These are phyloP conservation scores for Lycaena phlaeas DNA, from an alignment of 2,888 invertebrate species.

Conservation along the genomic window DNA sequence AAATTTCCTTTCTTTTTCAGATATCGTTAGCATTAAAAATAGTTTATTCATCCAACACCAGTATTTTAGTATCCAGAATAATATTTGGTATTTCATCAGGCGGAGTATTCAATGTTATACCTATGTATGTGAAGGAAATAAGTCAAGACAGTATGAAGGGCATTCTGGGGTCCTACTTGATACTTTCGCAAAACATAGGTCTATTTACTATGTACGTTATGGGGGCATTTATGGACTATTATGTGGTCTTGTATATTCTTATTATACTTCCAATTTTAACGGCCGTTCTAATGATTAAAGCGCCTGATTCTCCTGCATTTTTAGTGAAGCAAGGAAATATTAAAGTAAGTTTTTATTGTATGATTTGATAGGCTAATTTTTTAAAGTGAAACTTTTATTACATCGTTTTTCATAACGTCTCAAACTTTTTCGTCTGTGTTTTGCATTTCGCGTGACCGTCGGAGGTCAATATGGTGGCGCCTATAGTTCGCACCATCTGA, in stretches of 20 bases:
- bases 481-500: too few relatives aligned
- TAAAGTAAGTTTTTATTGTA: slow-evolving; percentile 33
- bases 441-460: too few relatives aligned
- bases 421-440: too few relatives aligned
- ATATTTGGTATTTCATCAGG: slow-evolving; percentile 32
- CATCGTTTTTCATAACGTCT: too few relatives aligned
- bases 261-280: slow-evolving; percentile 28
- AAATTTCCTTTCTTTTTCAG: slow-evolving; percentile 26
- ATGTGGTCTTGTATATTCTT: slow-evolving; percentile 31
- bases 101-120: slow-evolving; percentile 34
- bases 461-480: too few relatives aligned
- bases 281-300: slow-evolving; percentile 28
- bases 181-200: slow-evolving; percentile 33
- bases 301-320: slow-evolving; percentile 48
- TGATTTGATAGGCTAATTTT: too few relatives aligned
- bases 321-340: slow-evolving; percentile 36
- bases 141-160: slow-evolving; percentile 40
- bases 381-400: too few relatives aligned
- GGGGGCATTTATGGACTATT: slow-evolving; percentile 38
- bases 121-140: slow-evolving; percentile 44
- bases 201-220: slow-evolving; percentile 35
- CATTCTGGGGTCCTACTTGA: slow-evolving; percentile 28
- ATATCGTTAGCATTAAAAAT: slow-evolving; percentile 42
- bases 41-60: slow-evolving; percentile 27
- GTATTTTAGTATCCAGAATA: slow-evolving; percentile 32